These are phyloP conservation scores for Tetranychus truncatus DNA, from an alignment of 2,888 invertebrate genomes.

Conservation along the genomic window DNA sequence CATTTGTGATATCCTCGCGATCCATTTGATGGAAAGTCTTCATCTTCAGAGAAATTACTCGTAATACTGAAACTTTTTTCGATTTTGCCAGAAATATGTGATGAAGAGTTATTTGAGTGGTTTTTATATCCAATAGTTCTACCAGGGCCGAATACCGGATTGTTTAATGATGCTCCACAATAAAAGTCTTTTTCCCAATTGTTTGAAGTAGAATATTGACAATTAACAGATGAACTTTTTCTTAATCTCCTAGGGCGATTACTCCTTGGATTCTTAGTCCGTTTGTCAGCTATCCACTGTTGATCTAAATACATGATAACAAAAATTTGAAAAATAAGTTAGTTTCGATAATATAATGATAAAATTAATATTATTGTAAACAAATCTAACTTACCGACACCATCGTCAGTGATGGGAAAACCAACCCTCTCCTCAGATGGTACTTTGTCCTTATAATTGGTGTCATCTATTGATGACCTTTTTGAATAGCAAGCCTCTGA, in stretches of 20 bases:
- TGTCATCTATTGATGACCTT: neutral
- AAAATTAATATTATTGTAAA: neutral
- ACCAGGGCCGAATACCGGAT: neutral
- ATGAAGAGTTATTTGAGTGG: neutral
- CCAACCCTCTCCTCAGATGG: neutral
- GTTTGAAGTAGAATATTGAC: neutral
- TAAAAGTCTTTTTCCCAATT: neutral
- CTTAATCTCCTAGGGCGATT: neutral
- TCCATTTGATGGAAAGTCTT: neutral
- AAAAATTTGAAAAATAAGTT: neutral
- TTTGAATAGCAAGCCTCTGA: neutral
- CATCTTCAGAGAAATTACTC: constrained; percentile 9
- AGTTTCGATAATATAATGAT: neutral
- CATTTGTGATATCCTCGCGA: neutral
- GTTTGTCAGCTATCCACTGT: neutral
- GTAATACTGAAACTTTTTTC: neutral
- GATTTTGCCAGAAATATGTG: neutral
- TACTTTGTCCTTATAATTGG: neutral
- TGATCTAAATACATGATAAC: neutral
- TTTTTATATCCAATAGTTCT: neutral
- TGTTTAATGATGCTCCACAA: neutral
- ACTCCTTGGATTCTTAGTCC: neutral
- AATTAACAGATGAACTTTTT: neutral
- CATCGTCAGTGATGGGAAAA: neutral
- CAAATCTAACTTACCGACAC: neutral